Conservation (phyloP, 2,797 vertebrate genomes). For the Clarias pachynema region DNA sequence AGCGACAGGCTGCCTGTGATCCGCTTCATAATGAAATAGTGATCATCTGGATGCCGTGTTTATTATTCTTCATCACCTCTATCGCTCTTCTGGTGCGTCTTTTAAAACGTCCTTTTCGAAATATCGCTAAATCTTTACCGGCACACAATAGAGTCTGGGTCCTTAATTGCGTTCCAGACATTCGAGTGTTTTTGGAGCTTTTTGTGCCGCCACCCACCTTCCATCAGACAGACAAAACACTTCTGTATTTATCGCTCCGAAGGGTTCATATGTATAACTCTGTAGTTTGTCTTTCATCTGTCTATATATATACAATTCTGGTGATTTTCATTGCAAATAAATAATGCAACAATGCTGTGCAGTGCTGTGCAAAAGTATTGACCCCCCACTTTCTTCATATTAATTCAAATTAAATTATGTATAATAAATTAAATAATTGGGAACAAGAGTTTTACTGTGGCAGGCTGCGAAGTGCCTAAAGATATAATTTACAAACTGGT, state of each 20-base stretch:
- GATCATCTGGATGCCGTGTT: slow-evolving; percentile 20
- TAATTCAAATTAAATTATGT: no score
- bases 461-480: no score
- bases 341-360: neutral
- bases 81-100: neutral
- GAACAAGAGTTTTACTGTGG: no score
- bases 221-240: neutral
- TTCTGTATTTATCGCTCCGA: neutral
- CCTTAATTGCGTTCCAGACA: no score
- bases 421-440: no score
- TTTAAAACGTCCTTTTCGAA: neutral
- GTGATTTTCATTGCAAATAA: neutral
- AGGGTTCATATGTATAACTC: no score
- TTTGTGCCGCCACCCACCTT: neutral
- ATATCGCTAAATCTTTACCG: no score
- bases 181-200: neutral
- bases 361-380: no score
- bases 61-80: slow-evolving; percentile 19
- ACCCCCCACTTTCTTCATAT: no score
- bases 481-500: no score
- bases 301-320: neutral
- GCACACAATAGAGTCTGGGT: neutral
- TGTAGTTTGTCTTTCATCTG: neutral
- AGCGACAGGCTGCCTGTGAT: slow-evolving; percentile 3
- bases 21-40: slow-evolving; percentile 12